A percentile compares a stretch with the other conserved stretches of the same genome.
Evolutionary conservation across 2,888 invertebrate genomes (phyloP).

Genomic region (Mactromeris polynyma): DNA sequence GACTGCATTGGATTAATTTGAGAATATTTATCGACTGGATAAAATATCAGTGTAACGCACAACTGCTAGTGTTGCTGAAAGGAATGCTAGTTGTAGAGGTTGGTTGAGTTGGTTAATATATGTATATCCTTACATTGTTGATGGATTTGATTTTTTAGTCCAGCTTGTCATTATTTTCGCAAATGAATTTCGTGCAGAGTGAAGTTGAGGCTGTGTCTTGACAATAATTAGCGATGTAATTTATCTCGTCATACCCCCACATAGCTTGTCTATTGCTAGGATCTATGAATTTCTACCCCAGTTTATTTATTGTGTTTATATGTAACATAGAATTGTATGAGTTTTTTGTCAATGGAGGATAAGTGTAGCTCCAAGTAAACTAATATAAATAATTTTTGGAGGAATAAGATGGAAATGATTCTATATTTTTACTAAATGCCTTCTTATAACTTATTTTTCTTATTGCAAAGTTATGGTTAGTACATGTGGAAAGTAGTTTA

Average conservation of each 20-base stretch:
- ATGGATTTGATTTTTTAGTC: background rate
- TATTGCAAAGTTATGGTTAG: background rate
- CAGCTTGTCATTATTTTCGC: background rate
- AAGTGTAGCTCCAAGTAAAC: background rate
- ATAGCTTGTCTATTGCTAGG: background rate
- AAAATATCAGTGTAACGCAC: background rate
- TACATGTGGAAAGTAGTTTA: background rate
- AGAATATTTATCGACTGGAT: background rate
- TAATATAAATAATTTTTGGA: background rate
- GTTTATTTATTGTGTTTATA: slow-evolving; percentile 14
- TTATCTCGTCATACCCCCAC: background rate
- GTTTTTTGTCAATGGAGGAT: background rate
- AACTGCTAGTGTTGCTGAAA: background rate
- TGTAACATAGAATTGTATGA: background rate
- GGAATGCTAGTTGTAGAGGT: background rate
- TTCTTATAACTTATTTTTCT: background rate
- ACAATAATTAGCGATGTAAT: background rate
- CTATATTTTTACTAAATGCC: background rate
- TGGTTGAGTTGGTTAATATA: background rate
- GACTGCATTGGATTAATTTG: background rate
- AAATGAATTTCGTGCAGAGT: background rate
- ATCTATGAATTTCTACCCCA: background rate
- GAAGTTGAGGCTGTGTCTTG: background rate
- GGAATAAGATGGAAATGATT: background rate
- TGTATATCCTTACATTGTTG: background rate